A percentile compares a stretch with the other conserved stretches of the same genome.
Conservation (phyloP, 2,888 invertebrate species). For the Pristionchus japonicus region DNA sequence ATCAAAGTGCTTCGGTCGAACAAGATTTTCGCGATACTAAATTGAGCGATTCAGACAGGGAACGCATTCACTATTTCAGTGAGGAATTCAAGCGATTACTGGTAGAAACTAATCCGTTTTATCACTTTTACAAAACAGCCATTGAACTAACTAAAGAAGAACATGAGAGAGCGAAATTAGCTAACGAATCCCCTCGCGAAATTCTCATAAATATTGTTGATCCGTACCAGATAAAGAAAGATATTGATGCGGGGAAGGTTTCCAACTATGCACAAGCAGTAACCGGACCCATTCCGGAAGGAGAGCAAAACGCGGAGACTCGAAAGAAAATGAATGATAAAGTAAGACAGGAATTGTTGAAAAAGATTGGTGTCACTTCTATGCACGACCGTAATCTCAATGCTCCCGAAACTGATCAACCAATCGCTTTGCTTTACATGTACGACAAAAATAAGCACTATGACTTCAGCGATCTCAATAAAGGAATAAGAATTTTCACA, state of each 20-base stretch:
- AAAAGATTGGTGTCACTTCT: background rate
- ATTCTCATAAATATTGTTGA: background rate
- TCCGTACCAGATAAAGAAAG: background rate
- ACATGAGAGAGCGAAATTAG: background rate
- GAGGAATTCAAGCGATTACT: background rate
- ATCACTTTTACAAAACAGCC: background rate
- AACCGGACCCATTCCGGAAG: background rate
- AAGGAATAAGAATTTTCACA: background rate
- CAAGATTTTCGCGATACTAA: background rate
- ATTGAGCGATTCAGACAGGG: background rate
- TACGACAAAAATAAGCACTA: background rate
- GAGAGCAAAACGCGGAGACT: background rate
- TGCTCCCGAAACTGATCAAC: background rate
- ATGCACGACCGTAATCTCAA: background rate
- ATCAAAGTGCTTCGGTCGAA: background rate
- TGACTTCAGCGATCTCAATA: background rate
- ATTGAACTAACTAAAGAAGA: background rate
- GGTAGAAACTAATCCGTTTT: background rate
- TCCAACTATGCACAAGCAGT: background rate
- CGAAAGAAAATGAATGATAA: background rate
- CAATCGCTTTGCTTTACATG: background rate
- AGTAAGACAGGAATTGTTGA: background rate
- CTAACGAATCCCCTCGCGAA: background rate
- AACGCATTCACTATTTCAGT: background rate
- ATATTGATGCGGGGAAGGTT: background rate